Base-by-base conservation (phyloP, 2,797 vertebrate species). In the Tolypeutes matacus region DNA sequence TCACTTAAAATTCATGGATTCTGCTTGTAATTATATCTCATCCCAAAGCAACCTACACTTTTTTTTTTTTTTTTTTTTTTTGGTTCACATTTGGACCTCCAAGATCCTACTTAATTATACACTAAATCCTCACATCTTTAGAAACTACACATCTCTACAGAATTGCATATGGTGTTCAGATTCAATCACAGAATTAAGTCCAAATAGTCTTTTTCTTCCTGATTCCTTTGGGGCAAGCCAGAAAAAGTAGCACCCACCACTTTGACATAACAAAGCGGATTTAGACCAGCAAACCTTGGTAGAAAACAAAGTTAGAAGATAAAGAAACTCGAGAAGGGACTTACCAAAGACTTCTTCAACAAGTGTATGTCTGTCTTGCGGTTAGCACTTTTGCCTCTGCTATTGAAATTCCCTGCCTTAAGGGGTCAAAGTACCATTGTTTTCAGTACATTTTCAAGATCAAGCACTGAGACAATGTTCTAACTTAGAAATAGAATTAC, bases 1-100 rank as follows among this genome's bases (percentile, higher is more conserved):
- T 18, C 10, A 80, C 39, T 95, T 94, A 93, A 77, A 93, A 82
- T 87, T 95, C 56, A 92, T 91, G 72, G 93, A 94, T 94, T 94
- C 87, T 91, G 18, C 65, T 96, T 85, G 18, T 76, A 88, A 95
- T 80, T 95, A 51, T 34, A 86, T 83, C 51, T 80, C 27, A 73
- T 92, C 58, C 21, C 67, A 75, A 96, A 96, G 72, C 42, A 93
- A 90, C 29, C 51, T 64, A 53, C 49, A 46, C 23, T 39, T 51
- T 85, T 49, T 46, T 39, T 46, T 46, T 70, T 60, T 81, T 29
- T 39, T 51, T 85, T 49, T 46, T 39, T 46, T 46, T 70, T 60
- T 81, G 31, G 20, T 56, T 81, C 25, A 46, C 7, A 78, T 3
- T 53, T 92, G 36, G 39, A 82, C 27, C 29, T 95, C 72, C 49